Conservation (phyloP, 2,888 invertebrate species). For the Nebria salina region DNA sequence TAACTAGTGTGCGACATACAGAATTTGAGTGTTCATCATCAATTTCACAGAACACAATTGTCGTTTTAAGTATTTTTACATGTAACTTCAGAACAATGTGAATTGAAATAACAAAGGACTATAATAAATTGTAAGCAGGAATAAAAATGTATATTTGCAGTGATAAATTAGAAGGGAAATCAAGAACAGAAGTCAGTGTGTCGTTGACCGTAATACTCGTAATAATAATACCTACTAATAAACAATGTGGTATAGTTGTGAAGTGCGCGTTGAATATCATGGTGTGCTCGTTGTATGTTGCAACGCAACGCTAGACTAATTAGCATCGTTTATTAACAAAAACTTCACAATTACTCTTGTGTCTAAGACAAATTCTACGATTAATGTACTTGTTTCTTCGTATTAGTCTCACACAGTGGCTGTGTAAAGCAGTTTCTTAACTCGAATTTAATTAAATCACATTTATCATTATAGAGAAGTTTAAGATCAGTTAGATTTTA, state of each 20-base stretch:
- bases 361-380: slow-evolving; percentile 45
- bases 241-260: slow-evolving; percentile 24
- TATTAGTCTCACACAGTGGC: slow-evolving; percentile 36
- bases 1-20: not conserved
- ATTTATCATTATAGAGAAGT: slow-evolving; percentile 4
- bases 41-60: not conserved
- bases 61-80: not conserved
- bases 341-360: slow-evolving; percentile 39
- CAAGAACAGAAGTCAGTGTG: slow-evolving; percentile 29
- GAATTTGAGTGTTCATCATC: not conserved
- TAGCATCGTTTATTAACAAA: slow-evolving; percentile 45
- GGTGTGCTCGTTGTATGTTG: slow-evolving; percentile 3
- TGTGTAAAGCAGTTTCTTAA: not conserved
- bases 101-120: not conserved
- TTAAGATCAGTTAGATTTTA: not conserved
- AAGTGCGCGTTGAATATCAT: not conserved
- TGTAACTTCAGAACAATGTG: not conserved
- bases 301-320: slow-evolving; percentile 23
- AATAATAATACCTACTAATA: slow-evolving; percentile 21
- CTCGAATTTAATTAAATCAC: slow-evolving; percentile 8
- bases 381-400: slow-evolving; percentile 46
- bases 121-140: not conserved
- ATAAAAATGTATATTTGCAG: not conserved
- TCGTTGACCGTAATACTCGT: slow-evolving; percentile 28
- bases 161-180: slow-evolving; percentile 9